A percentile compares a stretch with the other conserved stretches of the same genome.
phyloP scores from a whole-genome alignment of 2,113 vertebrate species.

The Microtus pennsylvanicus region DNA sequence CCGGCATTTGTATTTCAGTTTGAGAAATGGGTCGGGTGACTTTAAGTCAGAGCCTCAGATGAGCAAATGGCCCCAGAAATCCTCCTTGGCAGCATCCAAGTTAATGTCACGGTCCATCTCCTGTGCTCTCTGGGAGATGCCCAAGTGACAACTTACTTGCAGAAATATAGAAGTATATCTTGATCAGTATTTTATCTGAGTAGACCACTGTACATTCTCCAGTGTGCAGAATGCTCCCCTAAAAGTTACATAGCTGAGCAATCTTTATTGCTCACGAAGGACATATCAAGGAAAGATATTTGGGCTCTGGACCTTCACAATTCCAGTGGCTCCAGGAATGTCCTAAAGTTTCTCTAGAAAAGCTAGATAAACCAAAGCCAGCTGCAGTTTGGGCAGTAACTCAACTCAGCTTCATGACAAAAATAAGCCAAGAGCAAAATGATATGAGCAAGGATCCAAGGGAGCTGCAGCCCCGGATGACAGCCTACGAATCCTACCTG shows the following conservation, averaged over 20 bases:
- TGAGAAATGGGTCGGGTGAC: not conserved
- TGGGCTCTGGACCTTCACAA: too few relatives aligned
- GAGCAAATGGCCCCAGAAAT: not conserved
- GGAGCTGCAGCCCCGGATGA: not conserved
- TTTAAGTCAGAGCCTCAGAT: not conserved
- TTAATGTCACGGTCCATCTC: not conserved
- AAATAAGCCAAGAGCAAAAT: not conserved
- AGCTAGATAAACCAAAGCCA: conserved; percentile 1
- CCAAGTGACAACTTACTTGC: not conserved
- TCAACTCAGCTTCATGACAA: not conserved
- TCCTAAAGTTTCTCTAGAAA: conserved; percentile 33
- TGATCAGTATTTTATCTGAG: not conserved
- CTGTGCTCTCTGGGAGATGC: fast-evolving
- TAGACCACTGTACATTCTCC: not conserved
- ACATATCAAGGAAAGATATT: not conserved
- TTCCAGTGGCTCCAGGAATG: not conserved
- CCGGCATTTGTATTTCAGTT: not conserved
- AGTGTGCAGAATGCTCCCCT: fast-evolving
- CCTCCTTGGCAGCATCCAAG: not conserved
- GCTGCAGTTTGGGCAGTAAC: not conserved
- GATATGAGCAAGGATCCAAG: not conserved
- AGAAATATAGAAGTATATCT: not conserved
- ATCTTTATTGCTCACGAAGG: not conserved
- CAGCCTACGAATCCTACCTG: not conserved
- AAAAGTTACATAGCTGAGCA: not conserved